A percentile compares a stretch with the other conserved stretches of the same genome.
phyloP scores from a whole-genome alignment of 2,888 invertebrate genomes.

The Nomada fabriciana region DNA sequence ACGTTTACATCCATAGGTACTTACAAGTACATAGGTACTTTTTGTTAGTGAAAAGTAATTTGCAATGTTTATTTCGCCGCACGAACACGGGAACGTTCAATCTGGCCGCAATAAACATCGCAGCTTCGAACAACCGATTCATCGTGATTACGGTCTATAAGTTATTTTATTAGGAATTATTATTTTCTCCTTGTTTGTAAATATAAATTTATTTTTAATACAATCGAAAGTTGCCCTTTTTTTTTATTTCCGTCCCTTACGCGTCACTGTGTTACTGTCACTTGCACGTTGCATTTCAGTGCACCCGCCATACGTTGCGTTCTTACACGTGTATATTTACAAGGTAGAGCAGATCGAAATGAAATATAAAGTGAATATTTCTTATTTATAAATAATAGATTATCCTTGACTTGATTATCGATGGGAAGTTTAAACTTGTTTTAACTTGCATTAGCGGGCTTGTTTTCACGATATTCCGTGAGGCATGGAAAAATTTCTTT shows the following conservation, averaged over 20 bases:
- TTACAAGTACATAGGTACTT: no score
- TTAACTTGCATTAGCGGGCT: not conserved
- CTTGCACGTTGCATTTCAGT: conserved; percentile 56
- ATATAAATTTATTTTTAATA: conserved; percentile 74
- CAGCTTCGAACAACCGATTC: conserved; percentile 35
- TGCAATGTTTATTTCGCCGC: conserved; percentile 48
- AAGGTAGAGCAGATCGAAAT: conserved; percentile 48
- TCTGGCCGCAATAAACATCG: conserved; percentile 24
- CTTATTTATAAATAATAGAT: not conserved
- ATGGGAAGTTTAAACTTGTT: not conserved
- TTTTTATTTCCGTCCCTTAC: conserved; percentile 66
- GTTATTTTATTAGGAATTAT: conserved; percentile 39
- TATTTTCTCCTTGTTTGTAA: conserved; percentile 62
- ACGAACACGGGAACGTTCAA: conserved; percentile 36
- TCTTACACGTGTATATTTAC: not conserved
- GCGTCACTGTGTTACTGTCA: conserved; percentile 28
- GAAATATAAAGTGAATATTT: not conserved
- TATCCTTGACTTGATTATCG: not conserved
- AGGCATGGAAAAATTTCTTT: not conserved
- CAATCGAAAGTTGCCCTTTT: conserved; percentile 49
- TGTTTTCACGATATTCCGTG: not conserved
- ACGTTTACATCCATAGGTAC: conserved; percentile 36
- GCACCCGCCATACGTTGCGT: conserved; percentile 9
- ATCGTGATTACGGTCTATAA: conserved; percentile 40
- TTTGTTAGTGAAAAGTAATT: conserved; percentile 33